Conservation (phyloP, 2,888 invertebrate species). For the Creontiades dilutus region DNA sequence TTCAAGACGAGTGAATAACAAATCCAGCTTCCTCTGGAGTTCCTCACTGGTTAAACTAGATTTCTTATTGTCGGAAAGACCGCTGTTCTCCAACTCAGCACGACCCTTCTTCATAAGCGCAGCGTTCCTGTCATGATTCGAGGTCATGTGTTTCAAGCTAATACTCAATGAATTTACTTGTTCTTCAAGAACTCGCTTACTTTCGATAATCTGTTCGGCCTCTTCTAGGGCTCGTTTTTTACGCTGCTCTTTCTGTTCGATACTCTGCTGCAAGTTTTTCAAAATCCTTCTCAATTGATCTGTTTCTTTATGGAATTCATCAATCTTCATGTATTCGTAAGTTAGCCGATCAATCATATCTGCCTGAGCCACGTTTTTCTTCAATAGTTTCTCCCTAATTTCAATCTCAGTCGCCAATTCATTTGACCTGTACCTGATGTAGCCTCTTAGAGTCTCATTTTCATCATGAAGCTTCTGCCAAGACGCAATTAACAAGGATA, state of each 20-base stretch:
- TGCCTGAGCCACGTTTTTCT: slow-evolving; percentile 50
- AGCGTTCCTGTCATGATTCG: not conserved
- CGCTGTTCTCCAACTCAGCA: not conserved
- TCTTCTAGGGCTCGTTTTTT: not conserved
- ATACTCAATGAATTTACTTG: not conserved
- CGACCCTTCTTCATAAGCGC: not conserved
- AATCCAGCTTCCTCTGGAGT: not conserved
- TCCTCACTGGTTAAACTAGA: not conserved
- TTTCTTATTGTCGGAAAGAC: not conserved
- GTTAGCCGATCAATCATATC: slow-evolving; percentile 61
- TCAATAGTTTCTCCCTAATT: slow-evolving; percentile 45
- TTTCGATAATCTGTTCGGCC: not conserved
- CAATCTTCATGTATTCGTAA: slow-evolving; percentile 48
- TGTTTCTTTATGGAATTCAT: slow-evolving; percentile 40
- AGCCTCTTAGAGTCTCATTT: not conserved
- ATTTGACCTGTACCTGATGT: not conserved
- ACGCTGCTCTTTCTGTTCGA: slow-evolving; percentile 8
- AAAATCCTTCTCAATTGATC: slow-evolving; percentile 51
- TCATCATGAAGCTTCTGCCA: slow-evolving; percentile 64
- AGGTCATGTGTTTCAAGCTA: not conserved
- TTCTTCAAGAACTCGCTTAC: not conserved
- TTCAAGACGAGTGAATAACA: not conserved
- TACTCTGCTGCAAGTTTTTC: not conserved
- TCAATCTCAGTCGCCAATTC: slow-evolving; percentile 3
- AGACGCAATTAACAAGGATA: slow-evolving; percentile 48